These are phyloP conservation scores for Saimiri boliviensis DNA, from an alignment of 2,113 vertebrate species.

Conservation along the genomic window DNA sequence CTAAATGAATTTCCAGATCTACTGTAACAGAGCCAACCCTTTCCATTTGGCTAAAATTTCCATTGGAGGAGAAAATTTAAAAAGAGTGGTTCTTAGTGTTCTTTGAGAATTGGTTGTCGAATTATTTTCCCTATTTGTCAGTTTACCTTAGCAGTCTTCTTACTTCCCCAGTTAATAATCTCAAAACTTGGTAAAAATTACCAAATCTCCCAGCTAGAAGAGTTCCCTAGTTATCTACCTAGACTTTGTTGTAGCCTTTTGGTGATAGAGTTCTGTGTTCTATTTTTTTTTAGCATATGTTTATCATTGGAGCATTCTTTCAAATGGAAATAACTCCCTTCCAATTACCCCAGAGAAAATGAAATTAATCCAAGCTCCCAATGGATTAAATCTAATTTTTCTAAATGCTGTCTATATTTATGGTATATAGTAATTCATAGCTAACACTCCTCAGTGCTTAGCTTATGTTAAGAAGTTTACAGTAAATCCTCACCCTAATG, in stretches of 20 bases:
- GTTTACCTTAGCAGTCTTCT: background rate
- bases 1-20: background rate
- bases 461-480: background rate
- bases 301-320: background rate
- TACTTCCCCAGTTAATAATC: background rate
- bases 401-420: background rate
- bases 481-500: background rate
- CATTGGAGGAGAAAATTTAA: background rate
- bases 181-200: background rate
- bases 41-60: background rate
- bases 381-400: background rate
- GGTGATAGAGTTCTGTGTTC: background rate
- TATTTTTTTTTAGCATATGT: background rate
- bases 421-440: background rate
- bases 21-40: background rate
- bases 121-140: background rate
- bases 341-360: background rate
- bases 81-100: background rate
- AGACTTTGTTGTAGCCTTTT: background rate
- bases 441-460: background rate
- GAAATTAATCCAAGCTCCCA: background rate
- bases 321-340: background rate
- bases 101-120: background rate
- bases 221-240: background rate
- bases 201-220: background rate